Conservation (phyloP, 2,113 vertebrate genomes). For the Raja brachyura region DNA sequence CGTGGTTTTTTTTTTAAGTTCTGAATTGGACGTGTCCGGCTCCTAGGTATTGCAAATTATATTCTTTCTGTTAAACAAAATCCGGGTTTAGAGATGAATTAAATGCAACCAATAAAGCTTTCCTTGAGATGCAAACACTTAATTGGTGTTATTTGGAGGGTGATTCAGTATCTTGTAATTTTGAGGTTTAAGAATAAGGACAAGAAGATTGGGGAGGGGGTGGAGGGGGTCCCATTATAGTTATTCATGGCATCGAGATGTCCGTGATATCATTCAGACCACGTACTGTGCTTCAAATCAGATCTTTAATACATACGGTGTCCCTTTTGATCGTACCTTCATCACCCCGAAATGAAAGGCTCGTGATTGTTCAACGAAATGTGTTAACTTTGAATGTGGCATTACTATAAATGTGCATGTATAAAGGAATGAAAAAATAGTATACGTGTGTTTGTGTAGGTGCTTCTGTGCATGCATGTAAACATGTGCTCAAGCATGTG, state of each 20-base stretch:
- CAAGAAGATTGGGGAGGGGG: background rate
- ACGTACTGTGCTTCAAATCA: background rate
- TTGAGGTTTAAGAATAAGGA: background rate
- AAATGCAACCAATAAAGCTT: background rate
- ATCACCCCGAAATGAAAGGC: background rate
- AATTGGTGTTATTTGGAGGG: background rate
- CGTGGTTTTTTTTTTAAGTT: background rate
- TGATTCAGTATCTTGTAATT: background rate
- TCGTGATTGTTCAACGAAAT: background rate
- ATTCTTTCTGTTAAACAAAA: background rate
- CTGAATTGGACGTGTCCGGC: background rate
- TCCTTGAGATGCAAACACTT: background rate
- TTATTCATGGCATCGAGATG: background rate
- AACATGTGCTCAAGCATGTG: background rate
- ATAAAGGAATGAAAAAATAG: background rate
- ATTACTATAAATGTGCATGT: background rate
- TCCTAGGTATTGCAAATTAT: background rate
- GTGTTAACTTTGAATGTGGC: background rate
- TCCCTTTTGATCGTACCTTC: background rate
- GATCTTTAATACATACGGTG: background rate
- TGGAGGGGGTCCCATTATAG: background rate
- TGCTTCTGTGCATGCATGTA: background rate
- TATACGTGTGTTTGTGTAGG: background rate
- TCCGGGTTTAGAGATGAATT: background rate
- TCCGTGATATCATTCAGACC: slow-evolving; percentile 16